Evolutionary conservation across 1,140 invertebrate species (phyloP), one percentile per base, ranked within the genome.

Genomic region (Leguminivora glycinivorella): DNA sequence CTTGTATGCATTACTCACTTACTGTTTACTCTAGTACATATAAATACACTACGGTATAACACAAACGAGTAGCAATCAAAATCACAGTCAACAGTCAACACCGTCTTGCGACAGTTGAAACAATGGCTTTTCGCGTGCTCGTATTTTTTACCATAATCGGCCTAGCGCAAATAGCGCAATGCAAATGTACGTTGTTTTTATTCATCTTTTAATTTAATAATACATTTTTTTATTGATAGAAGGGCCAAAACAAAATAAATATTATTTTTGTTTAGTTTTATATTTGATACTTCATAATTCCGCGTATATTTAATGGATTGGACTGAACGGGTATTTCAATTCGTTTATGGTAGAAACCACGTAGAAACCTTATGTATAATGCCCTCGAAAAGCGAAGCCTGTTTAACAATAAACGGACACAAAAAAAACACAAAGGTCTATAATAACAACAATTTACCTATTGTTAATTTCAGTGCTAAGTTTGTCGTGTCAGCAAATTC

Each of bases 401-500:
- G 34, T 38, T 38, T 38, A 12, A 38, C 34, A 38, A 14, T 12
- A 38, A 38, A 12, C 34, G 1, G 34, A 10, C 34, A 38, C 12
- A 12, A 12, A 12, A 38, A 38, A 12, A 2, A 10, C 1, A 34
- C 31, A 10, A 10, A 10, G 12, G 10, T 34, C 9, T 5, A 12
- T 43, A 17, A 43, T 17, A 43, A 12, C 4, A 17, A 43, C 40
- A 43, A 43, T 17, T n/a, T 7, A 7, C 5, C 2, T n/a, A 43
- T 43, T 17, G 5, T 43, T 31, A 60, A 68, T 77, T 81, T 78
- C 73, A 89, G 87, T 83, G 69, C 14, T 83, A 63, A 47, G 79
- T 4, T 73, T 89, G 58, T 75, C 83, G 14, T 90, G 88, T 58
- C 72, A 75, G 5, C 75, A 88, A 70, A 83, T 85, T 10, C 70